phyloP scores from a whole-genome alignment of 2,797 vertebrate genomes.

The Centroberyx gerrardi region DNA sequence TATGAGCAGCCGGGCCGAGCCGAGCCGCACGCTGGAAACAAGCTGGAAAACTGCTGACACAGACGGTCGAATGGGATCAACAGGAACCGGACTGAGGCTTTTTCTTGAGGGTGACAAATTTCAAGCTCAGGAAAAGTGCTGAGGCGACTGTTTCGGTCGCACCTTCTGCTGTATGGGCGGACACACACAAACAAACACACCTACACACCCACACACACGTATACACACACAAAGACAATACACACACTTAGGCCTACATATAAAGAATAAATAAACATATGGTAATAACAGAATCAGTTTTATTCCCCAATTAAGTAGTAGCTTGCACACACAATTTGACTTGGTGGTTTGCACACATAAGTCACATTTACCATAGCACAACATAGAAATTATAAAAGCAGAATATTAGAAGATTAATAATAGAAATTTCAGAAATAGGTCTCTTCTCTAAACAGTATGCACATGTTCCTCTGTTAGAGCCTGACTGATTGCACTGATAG shows the following conservation, averaged over 20 bases:
- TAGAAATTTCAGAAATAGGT: no score
- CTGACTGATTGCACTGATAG: no score
- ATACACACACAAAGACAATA: background rate
- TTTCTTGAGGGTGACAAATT: conserved; percentile 75
- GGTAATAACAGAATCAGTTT: no score
- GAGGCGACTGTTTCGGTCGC: conserved; percentile 54
- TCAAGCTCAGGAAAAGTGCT: conserved; percentile 70
- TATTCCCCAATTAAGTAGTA: no score
- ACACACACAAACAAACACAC: conserved; percentile 8
- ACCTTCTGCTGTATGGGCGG: conserved; percentile 27
- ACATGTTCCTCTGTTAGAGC: no score
- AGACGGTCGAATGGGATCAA: conserved; percentile 39
- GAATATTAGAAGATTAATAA: no score
- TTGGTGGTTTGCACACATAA: no score
- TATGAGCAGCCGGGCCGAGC: conserved; percentile 37
- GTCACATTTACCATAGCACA: no score
- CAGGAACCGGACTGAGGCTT: conserved; percentile 57
- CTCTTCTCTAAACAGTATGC: no score
- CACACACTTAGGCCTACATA: background rate
- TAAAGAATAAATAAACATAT: no score
- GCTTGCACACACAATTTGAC: no score
- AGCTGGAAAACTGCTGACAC: conserved; percentile 67
- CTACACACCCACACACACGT: conserved; percentile 5
- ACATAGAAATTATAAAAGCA: no score
- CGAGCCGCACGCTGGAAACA: conserved; percentile 53